These are phyloP conservation scores for Salvator merianae DNA, from an alignment of 2,113 vertebrate genomes.

Conservation along the genomic window DNA sequence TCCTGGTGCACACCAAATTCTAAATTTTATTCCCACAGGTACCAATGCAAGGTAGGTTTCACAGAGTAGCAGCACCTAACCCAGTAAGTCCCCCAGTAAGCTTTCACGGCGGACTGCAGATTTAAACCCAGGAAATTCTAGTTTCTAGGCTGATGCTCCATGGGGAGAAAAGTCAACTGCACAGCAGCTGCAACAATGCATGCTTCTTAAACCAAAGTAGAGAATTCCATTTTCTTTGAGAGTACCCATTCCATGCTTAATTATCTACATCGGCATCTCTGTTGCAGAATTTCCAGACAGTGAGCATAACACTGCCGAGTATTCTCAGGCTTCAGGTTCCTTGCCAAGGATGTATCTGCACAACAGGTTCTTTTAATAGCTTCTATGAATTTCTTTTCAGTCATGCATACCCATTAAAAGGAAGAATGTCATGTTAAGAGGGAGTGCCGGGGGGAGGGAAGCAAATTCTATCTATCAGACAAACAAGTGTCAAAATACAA, in stretches of 20 bases:
- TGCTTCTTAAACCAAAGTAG: not conserved
- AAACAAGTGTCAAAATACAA: not conserved
- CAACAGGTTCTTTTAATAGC: not conserved
- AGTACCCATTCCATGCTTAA: not conserved
- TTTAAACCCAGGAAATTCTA: too few species aligned
- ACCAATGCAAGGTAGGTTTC: too few species aligned
- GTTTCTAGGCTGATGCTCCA: too few species aligned
- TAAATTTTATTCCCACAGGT: too few species aligned
- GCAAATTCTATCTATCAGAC: not conserved
- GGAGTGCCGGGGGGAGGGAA: too few species aligned
- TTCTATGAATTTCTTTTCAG: not conserved
- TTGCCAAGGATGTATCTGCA: not conserved
- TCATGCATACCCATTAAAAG: too few species aligned
- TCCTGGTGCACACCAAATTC: too few species aligned
- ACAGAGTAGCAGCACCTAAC: too few species aligned
- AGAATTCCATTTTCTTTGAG: not conserved
- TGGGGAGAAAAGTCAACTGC: not conserved
- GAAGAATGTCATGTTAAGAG: not conserved
- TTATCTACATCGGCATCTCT: not conserved
- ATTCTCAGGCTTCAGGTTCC: not conserved
- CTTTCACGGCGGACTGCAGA: too few species aligned
- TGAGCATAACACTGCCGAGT: not conserved
- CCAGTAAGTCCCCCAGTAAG: too few species aligned
- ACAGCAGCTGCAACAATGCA: slow-evolving; percentile 12
- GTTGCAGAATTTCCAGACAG: not conserved